Conservation (phyloP, 2,888 invertebrate genomes). For the Acanthopleura granulata region DNA sequence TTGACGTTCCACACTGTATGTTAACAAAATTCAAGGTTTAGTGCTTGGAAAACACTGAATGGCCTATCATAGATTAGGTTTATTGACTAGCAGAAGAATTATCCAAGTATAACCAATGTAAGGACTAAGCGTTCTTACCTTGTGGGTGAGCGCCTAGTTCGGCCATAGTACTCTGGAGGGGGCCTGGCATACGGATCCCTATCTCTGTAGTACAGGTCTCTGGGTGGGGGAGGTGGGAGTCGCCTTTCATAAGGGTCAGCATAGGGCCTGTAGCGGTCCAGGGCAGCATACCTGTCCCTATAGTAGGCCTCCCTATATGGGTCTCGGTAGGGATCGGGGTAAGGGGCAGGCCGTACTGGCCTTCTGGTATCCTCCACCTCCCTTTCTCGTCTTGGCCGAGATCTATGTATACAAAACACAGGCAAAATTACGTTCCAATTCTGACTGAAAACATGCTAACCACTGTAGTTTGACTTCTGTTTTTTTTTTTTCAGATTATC, state of each 20-base stretch:
- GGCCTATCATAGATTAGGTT: too few relatives aligned
- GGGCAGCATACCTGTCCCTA: conserved; percentile 47
- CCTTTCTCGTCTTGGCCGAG: not conserved
- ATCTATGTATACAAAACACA: not conserved
- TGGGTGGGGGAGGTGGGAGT: conserved; percentile 36
- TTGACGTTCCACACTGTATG: too few relatives aligned
- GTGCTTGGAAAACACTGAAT: too few relatives aligned
- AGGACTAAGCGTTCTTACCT: too few relatives aligned
- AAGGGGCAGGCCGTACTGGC: not conserved
- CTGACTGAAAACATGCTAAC: too few relatives aligned
- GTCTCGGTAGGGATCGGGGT: conserved; percentile 36
- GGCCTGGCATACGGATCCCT: conserved; percentile 51
- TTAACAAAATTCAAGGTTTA: too few relatives aligned
- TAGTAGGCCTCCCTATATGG: conserved; percentile 50
- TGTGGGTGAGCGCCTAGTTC: conserved; percentile 29
- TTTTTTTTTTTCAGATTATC: too few relatives aligned
- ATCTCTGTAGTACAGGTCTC: conserved; percentile 43
- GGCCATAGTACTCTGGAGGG: conserved; percentile 54
- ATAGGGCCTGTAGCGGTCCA: conserved; percentile 55
- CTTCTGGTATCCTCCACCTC: not conserved
- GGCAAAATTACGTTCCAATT: not conserved
- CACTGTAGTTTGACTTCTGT: too few relatives aligned
- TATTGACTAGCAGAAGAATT: too few relatives aligned
- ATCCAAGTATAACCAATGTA: too few relatives aligned
- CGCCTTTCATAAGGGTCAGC: conserved; percentile 57